Evolutionary conservation across 2,113 vertebrate genomes (phyloP), one percentile per base, ranked within the genome.

Genomic region (Cebus imitator): DNA sequence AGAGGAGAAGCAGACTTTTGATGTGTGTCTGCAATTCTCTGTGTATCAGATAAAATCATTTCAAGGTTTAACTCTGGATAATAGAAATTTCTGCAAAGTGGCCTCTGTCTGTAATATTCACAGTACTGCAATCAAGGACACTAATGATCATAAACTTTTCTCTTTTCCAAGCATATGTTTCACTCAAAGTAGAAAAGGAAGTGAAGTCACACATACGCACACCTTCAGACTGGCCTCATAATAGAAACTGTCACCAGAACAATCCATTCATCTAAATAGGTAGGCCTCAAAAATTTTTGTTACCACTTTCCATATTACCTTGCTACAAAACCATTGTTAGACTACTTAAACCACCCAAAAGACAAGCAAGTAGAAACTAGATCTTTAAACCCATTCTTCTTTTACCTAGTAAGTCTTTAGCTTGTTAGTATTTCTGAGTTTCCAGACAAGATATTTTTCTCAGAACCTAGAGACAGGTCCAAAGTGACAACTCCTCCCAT

Each of bases 31-130:
- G 78, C 66, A 96, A 80, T 97, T 97, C 78, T 97, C 0, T 83
- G 95, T 82, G 86, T 97, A 96, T 96, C 97, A 97, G 75, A 91
- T 96, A 57, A 82, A 98, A 96, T 88, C 45, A 89, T 91, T 95
- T 97, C 95, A 96, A 98, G 61, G 96, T 80, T 97, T 98, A 87
- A 94, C 94, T 96, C 78, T 96, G 94, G 95, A 97, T 97, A 96
- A 97, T 81, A 96, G 85, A 96, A 32, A 32, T 57, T 85, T 90
- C 95, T 88, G 66, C 45, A 98, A 97, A 95, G 20, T 93, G 91
- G 68, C 76, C 96, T 96, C 96, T 94, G 81, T 30, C 61, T 95
- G 55, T 87, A 95, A 84, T 92, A 58, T 89, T 80, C 90, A 97
- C 92, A 82, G 88, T 27, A 84, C 16, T 88, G 20, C 87, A 7